Base-by-base conservation (phyloP, 2,113 vertebrate genomes). In the Aegotheles bennettii region DNA sequence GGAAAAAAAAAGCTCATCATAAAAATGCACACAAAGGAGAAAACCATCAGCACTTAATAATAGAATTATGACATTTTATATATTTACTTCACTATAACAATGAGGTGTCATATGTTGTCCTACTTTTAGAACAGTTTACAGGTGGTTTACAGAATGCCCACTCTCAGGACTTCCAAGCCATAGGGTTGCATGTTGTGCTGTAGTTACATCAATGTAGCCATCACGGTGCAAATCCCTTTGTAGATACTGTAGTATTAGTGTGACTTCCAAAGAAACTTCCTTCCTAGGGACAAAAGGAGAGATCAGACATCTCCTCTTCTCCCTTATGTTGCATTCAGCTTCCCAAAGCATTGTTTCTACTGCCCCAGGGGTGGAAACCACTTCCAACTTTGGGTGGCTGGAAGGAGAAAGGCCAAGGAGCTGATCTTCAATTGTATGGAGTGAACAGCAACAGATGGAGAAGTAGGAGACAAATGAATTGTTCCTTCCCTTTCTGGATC, bases 401-500 rank as follows among this genome's bases (percentile, higher is more conserved):
- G 47, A 74, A 91, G 57, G 78, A 70, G 73, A 94, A 93, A 80
- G 60, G 40, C 43, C 76, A 51, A 81, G 48, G 56, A 71, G 43
- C 33, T 47, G 63, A 35, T 86, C 60, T n/a, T 59, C 76, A 48
- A 2, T 84, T 79, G 31, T 57, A 40, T 28, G 43, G 31, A 68
- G 45, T 75, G 63, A 93, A 42, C 57, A 87, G 81, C 94, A 95
- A 79, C 84, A 95, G 87, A 79, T 87, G 87, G 84, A 90, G 83
- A 71, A 91, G 53, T 29, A 93, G 45, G 53, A 87, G n/a, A 78
- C 19, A 80, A 87, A 95, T 64, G 42, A 87, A 51, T 95, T 92
- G 40, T 76, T 57, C 36, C 61, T 94, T 93, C 57, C 13, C 84
- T 76, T 95, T 93, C 88, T 95, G 85, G 75, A 69, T 90, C 71